These are phyloP conservation scores for Silvanus unidentatus DNA, from an alignment of 2,888 invertebrate genomes.

Conservation along the genomic window DNA sequence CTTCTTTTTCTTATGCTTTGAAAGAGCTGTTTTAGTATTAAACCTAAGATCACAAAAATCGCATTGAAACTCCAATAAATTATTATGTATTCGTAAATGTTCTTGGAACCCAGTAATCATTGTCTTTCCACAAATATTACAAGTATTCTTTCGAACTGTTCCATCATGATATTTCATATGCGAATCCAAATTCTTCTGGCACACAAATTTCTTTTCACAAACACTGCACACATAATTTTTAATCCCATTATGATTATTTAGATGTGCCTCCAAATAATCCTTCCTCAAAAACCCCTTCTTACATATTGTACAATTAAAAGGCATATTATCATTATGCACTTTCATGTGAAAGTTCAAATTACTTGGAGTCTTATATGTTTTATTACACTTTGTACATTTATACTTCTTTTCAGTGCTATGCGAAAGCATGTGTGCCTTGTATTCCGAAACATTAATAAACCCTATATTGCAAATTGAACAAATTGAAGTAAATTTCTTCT, in stretches of 20 bases:
- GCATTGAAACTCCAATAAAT: constrained; percentile 41
- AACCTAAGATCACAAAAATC: constrained; percentile 37
- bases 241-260: constrained; percentile 40
- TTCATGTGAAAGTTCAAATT: constrained; percentile 45
- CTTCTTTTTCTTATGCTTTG: constrained; percentile 41
- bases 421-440: constrained; percentile 42
- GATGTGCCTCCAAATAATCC: constrained; percentile 42
- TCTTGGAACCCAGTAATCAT: constrained; percentile 39
- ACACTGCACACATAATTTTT: constrained; percentile 37
- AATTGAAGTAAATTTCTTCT: constrained; percentile 41
- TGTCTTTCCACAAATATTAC: constrained; percentile 40
- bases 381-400: constrained; percentile 38
- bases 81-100: constrained; percentile 41
- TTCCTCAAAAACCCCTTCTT: constrained; percentile 42
- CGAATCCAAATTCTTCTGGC: constrained; percentile 41
- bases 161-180: constrained; percentile 42
- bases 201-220: constrained; percentile 40
- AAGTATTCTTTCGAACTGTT: constrained; percentile 33
- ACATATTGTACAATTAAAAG: constrained; percentile 38
- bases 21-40: constrained; percentile 40
- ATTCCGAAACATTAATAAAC: constrained; percentile 41
- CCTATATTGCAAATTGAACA: constrained; percentile 44
- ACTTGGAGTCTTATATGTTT: constrained; percentile 41
- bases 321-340: constrained; percentile 36
- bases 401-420: constrained; percentile 44